Conservation (phyloP, 2,797 vertebrate genomes). For the Limosa lapponica region DNA sequence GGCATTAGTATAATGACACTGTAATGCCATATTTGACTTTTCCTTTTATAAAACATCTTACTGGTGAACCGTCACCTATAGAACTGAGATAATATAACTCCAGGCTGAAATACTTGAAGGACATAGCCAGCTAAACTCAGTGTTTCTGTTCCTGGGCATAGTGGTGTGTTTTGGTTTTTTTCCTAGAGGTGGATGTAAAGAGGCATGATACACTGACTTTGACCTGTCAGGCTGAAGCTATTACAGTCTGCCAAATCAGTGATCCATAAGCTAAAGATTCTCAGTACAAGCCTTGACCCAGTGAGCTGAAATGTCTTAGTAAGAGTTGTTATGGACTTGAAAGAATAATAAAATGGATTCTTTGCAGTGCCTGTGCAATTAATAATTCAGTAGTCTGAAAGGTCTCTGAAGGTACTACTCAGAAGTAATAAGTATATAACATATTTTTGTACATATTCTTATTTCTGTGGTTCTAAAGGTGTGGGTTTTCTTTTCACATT, state of each 20-base stretch:
- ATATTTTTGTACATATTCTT: neutral
- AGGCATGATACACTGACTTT: neutral
- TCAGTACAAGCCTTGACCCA: neutral
- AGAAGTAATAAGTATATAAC: neutral
- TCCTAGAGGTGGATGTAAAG: neutral
- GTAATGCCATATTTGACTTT: neutral
- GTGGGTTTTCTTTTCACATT: neutral
- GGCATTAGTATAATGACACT: neutral
- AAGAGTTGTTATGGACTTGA: neutral
- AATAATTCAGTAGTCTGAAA: conserved; percentile 50
- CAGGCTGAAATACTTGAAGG: neutral
- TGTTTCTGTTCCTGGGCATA: neutral
- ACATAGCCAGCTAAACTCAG: neutral
- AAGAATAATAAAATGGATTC: conserved; percentile 17
- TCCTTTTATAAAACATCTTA: neutral
- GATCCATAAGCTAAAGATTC: neutral
- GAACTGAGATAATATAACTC: neutral
- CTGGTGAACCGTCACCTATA: neutral
- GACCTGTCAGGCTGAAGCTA: neutral
- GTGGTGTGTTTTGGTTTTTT: neutral
- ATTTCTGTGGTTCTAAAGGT: neutral
- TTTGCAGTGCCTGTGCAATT: conserved; percentile 39
- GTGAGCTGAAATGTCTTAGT: conserved; percentile 41
- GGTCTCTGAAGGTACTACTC: conserved; percentile 6
- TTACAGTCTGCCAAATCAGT: neutral